These are phyloP conservation scores for Malurus cyaneus DNA, from an alignment of 2,113 vertebrate genomes.

Conservation along the genomic window DNA sequence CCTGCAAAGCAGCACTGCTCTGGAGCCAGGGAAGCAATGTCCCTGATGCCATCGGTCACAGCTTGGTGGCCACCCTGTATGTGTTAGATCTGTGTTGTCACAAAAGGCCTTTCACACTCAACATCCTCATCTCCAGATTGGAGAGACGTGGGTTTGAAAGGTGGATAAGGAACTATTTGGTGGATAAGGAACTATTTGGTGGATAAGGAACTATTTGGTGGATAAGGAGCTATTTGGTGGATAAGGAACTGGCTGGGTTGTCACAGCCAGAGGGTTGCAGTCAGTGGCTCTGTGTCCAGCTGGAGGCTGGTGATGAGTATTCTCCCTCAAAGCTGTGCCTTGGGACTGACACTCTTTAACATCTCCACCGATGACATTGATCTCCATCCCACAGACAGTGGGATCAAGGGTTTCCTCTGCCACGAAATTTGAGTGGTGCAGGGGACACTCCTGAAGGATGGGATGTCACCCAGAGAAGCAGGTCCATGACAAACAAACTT, in stretches of 20 bases:
- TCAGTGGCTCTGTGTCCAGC: not conserved
- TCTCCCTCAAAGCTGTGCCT: not conserved
- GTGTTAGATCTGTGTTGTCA: not conserved
- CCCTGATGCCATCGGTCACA: not conserved
- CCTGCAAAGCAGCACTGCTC: not conserved
- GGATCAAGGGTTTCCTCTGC: fast-evolving
- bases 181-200: not conserved
- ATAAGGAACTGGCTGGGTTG: not conserved
- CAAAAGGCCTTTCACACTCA: fast-evolving
- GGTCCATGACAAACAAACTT: not conserved
- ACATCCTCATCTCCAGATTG: not conserved
- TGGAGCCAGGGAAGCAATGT: fast-evolving
- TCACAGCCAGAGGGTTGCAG: not conserved
- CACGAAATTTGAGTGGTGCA: not conserved
- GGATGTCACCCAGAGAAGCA: not conserved
- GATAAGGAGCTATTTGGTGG: not conserved
- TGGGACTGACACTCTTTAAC: not conserved
- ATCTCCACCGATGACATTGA: not conserved
- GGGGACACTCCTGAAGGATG: not conserved
- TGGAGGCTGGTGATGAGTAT: fast-evolving
- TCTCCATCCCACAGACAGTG: not conserved
- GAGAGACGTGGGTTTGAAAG: not conserved
- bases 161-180: not conserved
- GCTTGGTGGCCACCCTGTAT: not conserved
- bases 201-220: not conserved